Evolutionary conservation across 2,113 vertebrate species (phyloP), one percentile per base, ranked within the genome.

Genomic region (Apodemus sylvaticus): DNA sequence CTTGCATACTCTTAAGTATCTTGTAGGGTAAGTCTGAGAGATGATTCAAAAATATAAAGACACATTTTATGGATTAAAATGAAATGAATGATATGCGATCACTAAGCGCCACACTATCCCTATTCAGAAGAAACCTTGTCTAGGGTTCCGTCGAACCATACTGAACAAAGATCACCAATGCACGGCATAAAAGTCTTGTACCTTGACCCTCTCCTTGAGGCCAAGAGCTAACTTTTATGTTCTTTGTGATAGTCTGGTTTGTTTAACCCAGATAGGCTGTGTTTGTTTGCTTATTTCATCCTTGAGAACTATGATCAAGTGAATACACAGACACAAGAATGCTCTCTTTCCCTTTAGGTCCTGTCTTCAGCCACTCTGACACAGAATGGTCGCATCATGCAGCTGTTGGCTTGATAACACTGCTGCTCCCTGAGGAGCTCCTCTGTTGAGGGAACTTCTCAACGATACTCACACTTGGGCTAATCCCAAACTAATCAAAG

Each of bases 401-500:
- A 70, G 3, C 1, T 0, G 36, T 81, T 24, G 19, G 31, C 60
- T 2, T 83, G 10, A 20, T 26, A 51, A 5, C 13, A 13, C n/a
- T 36, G 39, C 29, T 71, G 19, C 2, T 48, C 16, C 13, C 58
- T 7, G 10, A 85, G 45, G 36, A 74, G 62, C 20, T n/a, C n/a
- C n/a, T n/a, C n/a, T n/a, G n/a, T n/a, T n/a, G n/a, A n/a, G n/a
- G n/a, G n/a, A n/a, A n/a, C n/a, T 58, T 90, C 51, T 0, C n/a
- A 79, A 88, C 60, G 83, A 22, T 39, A 17, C 22, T 39, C 83
- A 60, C 6, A 3, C 4, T 51, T 77, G 48, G 70, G 7, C 7
- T 20, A 13, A 76, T 34, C 70, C 31, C 86, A 97, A 93, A 70
- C 12, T 83, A 95, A 26, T 81, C 53, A 71, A 89, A 36, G 58